Conservation (phyloP, 2,113 vertebrate genomes). For the Passer domesticus region DNA sequence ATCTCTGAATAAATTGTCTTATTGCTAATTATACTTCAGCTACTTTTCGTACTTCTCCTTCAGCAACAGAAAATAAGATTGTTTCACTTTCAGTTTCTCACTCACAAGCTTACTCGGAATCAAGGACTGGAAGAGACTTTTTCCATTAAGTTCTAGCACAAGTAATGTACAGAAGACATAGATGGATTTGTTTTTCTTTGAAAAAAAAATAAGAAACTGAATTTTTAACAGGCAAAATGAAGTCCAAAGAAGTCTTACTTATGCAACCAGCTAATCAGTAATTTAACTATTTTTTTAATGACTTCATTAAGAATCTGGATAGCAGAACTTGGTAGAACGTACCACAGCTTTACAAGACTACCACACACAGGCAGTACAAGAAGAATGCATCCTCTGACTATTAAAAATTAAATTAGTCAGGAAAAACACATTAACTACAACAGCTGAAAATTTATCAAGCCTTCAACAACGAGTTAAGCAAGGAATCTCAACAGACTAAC, state of each 20-base stretch:
- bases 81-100: constrained; percentile 62
- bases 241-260: background rate
- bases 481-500: background rate
- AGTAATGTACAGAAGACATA: background rate
- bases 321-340: background rate
- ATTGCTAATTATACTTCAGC: background rate
- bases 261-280: background rate
- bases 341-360: constrained; percentile 46
- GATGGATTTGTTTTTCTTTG: background rate
- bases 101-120: background rate
- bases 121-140: background rate
- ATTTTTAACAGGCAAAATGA: background rate
- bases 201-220: background rate
- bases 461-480: background rate
- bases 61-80: background rate
- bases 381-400: constrained; percentile 1
- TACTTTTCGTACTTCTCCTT: background rate
- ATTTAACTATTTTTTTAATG: background rate
- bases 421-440: background rate
- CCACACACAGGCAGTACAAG: constrained; percentile 28
- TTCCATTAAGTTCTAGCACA: background rate
- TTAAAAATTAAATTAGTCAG: background rate
- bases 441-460: background rate
- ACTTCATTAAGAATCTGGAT: background rate
- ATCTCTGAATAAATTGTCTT: background rate